Conservation (phyloP, 2,888 invertebrate genomes). For the Epicampocera succincta region DNA sequence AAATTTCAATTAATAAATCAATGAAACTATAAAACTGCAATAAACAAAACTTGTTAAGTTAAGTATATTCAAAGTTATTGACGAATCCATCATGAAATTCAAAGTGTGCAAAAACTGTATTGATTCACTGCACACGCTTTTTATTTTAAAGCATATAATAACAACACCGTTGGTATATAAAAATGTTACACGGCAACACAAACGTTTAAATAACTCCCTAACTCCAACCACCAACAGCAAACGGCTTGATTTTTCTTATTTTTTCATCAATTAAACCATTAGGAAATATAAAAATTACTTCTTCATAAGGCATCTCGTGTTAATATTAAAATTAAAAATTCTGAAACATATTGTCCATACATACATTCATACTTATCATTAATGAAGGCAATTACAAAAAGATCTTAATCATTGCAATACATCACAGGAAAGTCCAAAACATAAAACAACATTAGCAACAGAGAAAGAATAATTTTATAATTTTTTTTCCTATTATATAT, state of each 20-base stretch:
- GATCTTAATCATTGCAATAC: conserved; percentile 49
- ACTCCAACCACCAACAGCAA: background rate
- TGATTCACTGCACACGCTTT: no score
- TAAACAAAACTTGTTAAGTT: no score
- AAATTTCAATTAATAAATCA: no score
- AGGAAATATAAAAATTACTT: conserved; percentile 30
- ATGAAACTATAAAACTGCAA: no score
- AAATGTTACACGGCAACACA: conserved; percentile 21
- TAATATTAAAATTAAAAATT: background rate
- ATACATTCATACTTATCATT: conserved; percentile 31
- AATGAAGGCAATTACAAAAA: conserved; percentile 52
- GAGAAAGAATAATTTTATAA: conserved; percentile 17
- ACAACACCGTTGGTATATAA: conserved; percentile 12
- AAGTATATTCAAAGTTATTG: no score
- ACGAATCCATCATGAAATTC: no score
- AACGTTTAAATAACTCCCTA: background rate
- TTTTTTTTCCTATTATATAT: conserved; percentile 8
- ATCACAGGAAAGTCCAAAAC: conserved; percentile 14
- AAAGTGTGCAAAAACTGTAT: no score
- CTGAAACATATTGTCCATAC: background rate
- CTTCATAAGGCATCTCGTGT: conserved; percentile 10
- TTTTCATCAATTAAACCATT: background rate
- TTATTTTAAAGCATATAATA: conserved; percentile 9
- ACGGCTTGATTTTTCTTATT: background rate
- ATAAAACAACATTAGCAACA: conserved; percentile 5